Percentiles rank a stretch among this genome's conserved stretches.
Evolutionary conservation across 2,888 invertebrate species (phyloP).

Genomic region (Melolontha melolontha): DNA sequence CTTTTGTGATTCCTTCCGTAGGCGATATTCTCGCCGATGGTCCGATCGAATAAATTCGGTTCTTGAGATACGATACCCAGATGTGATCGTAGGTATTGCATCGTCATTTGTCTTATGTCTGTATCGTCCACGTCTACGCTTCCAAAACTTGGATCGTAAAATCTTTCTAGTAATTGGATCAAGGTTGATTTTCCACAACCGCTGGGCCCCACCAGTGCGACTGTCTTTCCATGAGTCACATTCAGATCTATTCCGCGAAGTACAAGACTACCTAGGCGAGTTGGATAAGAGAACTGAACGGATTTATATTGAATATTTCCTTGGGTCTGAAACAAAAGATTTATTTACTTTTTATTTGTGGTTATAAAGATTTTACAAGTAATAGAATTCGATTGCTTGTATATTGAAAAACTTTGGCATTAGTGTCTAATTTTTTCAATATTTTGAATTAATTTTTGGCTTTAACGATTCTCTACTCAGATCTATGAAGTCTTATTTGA

Average conservation of each 20-base stretch:
- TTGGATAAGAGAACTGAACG: conserved; percentile 82
- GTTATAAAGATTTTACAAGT: too few relatives aligned
- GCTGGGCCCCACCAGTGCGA: conserved; percentile 83
- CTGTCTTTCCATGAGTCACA: conserved; percentile 75
- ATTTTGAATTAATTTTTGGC: too few relatives aligned
- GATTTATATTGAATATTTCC: conserved; percentile 79
- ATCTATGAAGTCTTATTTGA: too few relatives aligned
- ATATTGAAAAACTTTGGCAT: too few relatives aligned
- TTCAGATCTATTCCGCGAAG: conserved; percentile 75
- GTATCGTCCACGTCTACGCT: conserved; percentile 64
- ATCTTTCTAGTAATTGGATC: conserved; percentile 84
- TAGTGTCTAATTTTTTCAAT: too few relatives aligned
- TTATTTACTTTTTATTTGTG: too few relatives aligned
- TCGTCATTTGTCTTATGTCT: conserved; percentile 55
- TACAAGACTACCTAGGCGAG: conserved; percentile 77
- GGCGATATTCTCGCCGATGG: conserved; percentile 90
- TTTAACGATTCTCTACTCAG: too few relatives aligned
- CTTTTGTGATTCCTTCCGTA: conserved; percentile 85
- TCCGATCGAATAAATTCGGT: conserved; percentile 88
- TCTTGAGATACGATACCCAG: conserved; percentile 94
- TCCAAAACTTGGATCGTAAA: conserved; percentile 82
- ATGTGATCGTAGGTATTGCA: conserved; percentile 72
- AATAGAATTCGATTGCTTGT: too few relatives aligned
- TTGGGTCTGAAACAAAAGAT: conserved; percentile 56
- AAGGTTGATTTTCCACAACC: conserved; percentile 93